Base-by-base conservation (phyloP, 2,888 invertebrate genomes). In the Invenusta paracnida region DNA sequence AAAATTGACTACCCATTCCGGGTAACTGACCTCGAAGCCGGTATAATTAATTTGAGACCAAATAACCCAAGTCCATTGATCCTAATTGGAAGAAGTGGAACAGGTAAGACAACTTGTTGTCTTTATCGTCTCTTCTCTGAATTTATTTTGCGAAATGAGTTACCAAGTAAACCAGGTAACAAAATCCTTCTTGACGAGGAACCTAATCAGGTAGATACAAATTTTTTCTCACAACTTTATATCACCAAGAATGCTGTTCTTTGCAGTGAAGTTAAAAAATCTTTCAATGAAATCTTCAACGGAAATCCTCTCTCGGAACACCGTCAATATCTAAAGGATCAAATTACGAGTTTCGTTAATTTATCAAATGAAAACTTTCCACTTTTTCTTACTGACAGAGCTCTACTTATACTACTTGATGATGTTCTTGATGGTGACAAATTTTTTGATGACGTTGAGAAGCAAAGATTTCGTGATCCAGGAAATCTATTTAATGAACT, bases 71-170 rank as follows among this genome's bases (percentile, higher is more conserved):
- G 89, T 5, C 84, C 87, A 0, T 88, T 90, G 2, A 87, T 90
- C 1, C 88, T 90, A n/a, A 87, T 90, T 28, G 90, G 90, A 0
- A 88, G 90, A 0, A 90, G 90, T 88, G 90, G 90, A 0, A 90
- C 90, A 27, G 90, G 90, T 0, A 90, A 90, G 87, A 90, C 90
- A 13, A 90, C 90, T 0, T 90, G 90, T 83, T 90, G 90, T 79
- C 86, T 90, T 87, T 90, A 90, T 87, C 87, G 90, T 29, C 87
- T 90, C 29, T 90, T 90, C 90, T 88, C 88, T 48, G 87, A 87
- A 28, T 90, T 89, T 87, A 87, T 89, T 29, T 83, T 86, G 1
- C 90, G 90, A 86, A 48, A 48, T 17, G 11, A 48, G 17, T 48
- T 48, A 48, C 48, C 5, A 48, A 48, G 11, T 17, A 5, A 48